Conservation (phyloP, 2,888 invertebrate species). For the Salticus scenicus region DNA sequence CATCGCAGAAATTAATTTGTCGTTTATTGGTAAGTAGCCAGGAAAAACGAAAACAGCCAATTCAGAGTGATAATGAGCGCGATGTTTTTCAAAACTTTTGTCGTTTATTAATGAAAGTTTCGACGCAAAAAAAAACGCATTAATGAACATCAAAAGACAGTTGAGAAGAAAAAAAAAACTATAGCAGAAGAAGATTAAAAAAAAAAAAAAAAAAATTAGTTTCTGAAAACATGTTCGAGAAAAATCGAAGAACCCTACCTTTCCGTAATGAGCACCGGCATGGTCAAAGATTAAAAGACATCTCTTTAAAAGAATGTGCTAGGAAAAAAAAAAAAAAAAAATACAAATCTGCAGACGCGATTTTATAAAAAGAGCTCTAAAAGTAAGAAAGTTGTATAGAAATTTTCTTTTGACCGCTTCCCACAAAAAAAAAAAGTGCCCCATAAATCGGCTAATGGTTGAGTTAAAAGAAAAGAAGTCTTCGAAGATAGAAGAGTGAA, state of each 20-base stretch:
- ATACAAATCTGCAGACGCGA: not conserved
- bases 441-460: slow-evolving; percentile 68
- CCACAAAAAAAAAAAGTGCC: not conserved
- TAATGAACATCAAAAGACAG: slow-evolving; percentile 36
- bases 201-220: slow-evolving; percentile 9
- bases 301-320: slow-evolving; percentile 4
- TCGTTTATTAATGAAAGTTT: slow-evolving; percentile 68
- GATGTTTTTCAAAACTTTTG: slow-evolving; percentile 61
- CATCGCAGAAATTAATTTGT: slow-evolving; percentile 10
- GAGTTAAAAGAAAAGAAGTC: slow-evolving; percentile 33
- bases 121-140: slow-evolving; percentile 31
- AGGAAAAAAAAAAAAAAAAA: slow-evolving; percentile 26
- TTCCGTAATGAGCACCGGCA: not conserved
- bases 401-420: slow-evolving; percentile 62
- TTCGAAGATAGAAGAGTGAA: slow-evolving; percentile 44
- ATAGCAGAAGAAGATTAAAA: too few species aligned
- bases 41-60: slow-evolving; percentile 17
- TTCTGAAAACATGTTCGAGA: slow-evolving; percentile 9
- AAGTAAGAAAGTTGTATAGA: slow-evolving; percentile 62
- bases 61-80: slow-evolving; percentile 58
- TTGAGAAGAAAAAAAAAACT: not conserved
- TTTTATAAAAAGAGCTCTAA: slow-evolving; percentile 63
- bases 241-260: slow-evolving; percentile 11
- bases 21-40: slow-evolving; percentile 9
- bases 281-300: not conserved